Base-by-base conservation (phyloP, 2,113 vertebrate species). In the Telmatochromis sp. region DNA sequence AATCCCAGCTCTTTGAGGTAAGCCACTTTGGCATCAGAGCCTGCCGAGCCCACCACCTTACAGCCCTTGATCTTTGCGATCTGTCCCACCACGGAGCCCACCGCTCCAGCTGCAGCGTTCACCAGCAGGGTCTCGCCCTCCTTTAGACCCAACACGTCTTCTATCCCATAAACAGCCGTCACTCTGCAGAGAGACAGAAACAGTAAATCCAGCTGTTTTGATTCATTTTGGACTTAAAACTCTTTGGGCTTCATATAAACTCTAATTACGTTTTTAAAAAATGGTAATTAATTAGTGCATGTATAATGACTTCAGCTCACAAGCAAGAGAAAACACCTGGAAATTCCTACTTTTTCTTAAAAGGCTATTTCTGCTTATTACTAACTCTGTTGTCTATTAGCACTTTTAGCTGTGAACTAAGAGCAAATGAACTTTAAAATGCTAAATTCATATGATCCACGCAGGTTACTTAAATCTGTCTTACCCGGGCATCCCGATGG, bases 121-220 rank as follows among this genome's bases (percentile, higher is more conserved):
- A 49, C 47, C 47, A 19, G 47, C 47, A 49, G 47, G 47, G 47
- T 49, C 47, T 49, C 47, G 0, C 47, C 47, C 49, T 51, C 0
- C 9, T 37, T 1, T 1, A 35, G 35, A 1, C 49, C 7, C 7
- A 49, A 49, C 47, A 49, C 47, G 0, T 19, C 47, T 49, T 51
- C 47, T 9, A 51, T 51, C 49, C 49, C 49, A 51, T 51, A 51
- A 19, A 51, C 8, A 0, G 49, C 49, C 2, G 17, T 51, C 49
- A 51, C 1, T 5, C 49, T 51, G 7, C 17, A 51, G 17, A 51
- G 49, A 51, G 1, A 19, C 8, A 1, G 17, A 51, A 51, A 51
- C 4, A 19, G 47, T 51, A 5, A 2, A 51, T 45, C 8, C 7
- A 11, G 17, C 17, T 11, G 15, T 4, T 55, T 31, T 21, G n/a